Conservation (phyloP, 2,797 vertebrate genomes). For the Rhincodon typus region DNA sequence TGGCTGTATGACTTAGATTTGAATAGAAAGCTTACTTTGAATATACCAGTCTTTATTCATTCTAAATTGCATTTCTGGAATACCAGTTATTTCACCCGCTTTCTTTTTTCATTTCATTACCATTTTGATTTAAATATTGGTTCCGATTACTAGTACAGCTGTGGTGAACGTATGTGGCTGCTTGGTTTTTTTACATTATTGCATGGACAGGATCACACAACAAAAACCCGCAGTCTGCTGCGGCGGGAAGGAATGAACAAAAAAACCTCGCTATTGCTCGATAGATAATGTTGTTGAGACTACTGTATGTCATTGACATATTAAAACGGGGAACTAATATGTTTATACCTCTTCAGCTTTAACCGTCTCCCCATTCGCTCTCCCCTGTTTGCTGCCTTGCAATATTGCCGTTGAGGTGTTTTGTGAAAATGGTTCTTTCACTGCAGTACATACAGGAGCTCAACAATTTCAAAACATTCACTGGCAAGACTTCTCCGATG, state of each 20-base stretch:
- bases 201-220: constrained; percentile 52
- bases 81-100: background rate
- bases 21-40: background rate
- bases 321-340: background rate
- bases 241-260: constrained; percentile 32
- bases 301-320: background rate
- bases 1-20: no score
- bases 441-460: background rate
- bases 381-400: background rate
- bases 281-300: background rate
- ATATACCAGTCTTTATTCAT: background rate
- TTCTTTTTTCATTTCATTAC: background rate
- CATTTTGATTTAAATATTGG: background rate
- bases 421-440: background rate
- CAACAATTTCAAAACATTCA: background rate
- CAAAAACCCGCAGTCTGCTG: constrained; percentile 43
- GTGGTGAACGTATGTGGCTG: constrained; percentile 41
- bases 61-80: background rate
- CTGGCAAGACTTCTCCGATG: background rate
- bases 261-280: background rate
- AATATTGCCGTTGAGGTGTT: background rate
- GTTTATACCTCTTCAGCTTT: constrained; percentile 1
- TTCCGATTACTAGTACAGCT: constrained; percentile 50
- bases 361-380: background rate
- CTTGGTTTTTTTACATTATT: constrained; percentile 41